These are phyloP conservation scores for Drosophila arawakana DNA, from an alignment of 1,140 invertebrate genomes.

Conservation along the genomic window DNA sequence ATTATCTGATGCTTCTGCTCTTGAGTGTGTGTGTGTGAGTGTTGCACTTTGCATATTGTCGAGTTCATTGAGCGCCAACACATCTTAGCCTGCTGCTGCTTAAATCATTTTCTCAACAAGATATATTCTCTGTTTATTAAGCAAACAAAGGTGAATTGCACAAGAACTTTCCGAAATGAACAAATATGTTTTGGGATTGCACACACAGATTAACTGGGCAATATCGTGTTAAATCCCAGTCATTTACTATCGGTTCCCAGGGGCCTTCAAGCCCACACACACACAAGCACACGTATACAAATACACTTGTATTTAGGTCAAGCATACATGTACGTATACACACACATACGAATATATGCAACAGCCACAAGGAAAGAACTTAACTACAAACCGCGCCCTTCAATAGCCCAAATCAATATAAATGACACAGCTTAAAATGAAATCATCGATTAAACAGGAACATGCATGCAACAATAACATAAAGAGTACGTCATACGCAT, in stretches of 20 bases:
- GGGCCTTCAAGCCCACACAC: background rate
- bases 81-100: slow-evolving; percentile 1
- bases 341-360: slow-evolving; percentile 20
- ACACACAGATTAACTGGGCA: background rate
- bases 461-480: slow-evolving; percentile 12
- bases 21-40: background rate
- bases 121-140: background rate
- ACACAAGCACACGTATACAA: background rate
- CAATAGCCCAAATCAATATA: slow-evolving; percentile 64
- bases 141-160: slow-evolving; percentile 4
- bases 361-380: slow-evolving; percentile 31
- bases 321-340: slow-evolving; percentile 9
- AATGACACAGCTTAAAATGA: slow-evolving; percentile 48
- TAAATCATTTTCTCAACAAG: background rate
- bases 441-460: slow-evolving; percentile 74
- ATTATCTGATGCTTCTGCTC: slow-evolving; percentile 18
- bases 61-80: slow-evolving; percentile 30
- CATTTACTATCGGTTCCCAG: slow-evolving; percentile 36
- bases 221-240: slow-evolving; percentile 15
- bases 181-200: background rate
- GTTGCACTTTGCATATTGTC: slow-evolving; percentile 27
- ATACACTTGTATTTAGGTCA: slow-evolving; percentile 62
- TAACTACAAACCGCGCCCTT: slow-evolving; percentile 63
- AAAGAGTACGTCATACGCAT: background rate
- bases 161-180: background rate